Evolutionary conservation across 2,888 invertebrate species (phyloP), one percentile per base, ranked within the genome.

Genomic region (Oscheius sp.): DNA sequence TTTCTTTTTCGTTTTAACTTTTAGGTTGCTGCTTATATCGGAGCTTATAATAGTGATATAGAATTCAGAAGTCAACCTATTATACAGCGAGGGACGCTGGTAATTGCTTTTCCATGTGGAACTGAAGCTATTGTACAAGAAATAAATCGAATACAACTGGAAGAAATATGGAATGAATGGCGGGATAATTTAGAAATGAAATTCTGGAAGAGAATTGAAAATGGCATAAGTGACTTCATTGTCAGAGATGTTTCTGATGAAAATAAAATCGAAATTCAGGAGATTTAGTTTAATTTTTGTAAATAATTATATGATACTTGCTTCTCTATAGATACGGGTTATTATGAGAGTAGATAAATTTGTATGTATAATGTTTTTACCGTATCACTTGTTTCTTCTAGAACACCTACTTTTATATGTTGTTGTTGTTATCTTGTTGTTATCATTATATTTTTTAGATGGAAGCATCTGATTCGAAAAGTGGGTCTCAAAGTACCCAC

Each of bases 91-190:
- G 54, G 54, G 5, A 14, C 20, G 3, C n/a, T 54, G 8, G 54
- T 54, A 22, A 33, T 54, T 6, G 54, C 54, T 14, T 32, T 33
- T 33, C 33, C 17, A 5, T 33, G 54, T 54, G 54, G 54, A 3
- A 12, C 54, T 17, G 54, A 54, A n/a, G 54, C 54, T 20, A n/a
- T 33, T 2, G 54, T 54, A 2, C n/a, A n/a, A 2, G 54, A 54
- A 9, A 32, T 54, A 17, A 6, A 3, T 9, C 32, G n/a, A 33
- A n/a, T 2, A 8, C 17, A 6, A 4, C 33, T 54, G n/a, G 33
- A 54, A 33, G 33, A 54, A 6, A n/a, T 54, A n/a, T 54, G n/a
- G n/a, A n/a, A 33, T n/a, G 54, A 54, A 33, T 54, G 30, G 30
- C 4, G 6, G 2, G 33, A 17, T 2, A 36, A 54, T 32, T 33